Base-by-base conservation (phyloP, 2,888 invertebrate species). In the Zele albiditarsus region DNA sequence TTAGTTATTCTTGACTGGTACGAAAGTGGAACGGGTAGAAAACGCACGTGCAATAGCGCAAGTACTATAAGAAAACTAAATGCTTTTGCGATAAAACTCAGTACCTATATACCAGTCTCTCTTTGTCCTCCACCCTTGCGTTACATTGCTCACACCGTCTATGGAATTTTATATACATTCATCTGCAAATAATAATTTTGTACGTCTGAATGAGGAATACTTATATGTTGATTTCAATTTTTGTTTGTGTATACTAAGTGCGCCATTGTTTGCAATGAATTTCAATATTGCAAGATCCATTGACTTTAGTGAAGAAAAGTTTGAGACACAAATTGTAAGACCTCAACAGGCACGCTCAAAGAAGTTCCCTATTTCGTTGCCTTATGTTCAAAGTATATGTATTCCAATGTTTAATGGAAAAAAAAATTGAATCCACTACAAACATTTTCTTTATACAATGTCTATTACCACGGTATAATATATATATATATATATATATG, bases 1-100 rank as follows among this genome's bases (percentile, higher is more conserved):
- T 79, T 77, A 78, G 75, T 79, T 77, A 78, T 80, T 77, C 75
- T 73, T 74, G 63, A 71, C 77, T 73, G 73, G 75, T 76, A 70
- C 67, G 66, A 76, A 42, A 76, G 74, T 57, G 28, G 63, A 77
- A 77, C 74, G 71, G 46, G 67, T n/a, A 62, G 49, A 62, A 66
- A 73, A 73, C 49, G 73, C 38, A 63, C 75, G 72, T 73, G 71
- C 67, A 70, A 46, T 69, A 49, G 46, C 58, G 31, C 49, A 65
- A 74, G 63, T 42, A 71, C 8, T 62, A 62, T 28, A 62, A 58
- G 66, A 42, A 38, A 68, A 65, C 53, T 62, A 67, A 57, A 60
- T 46, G 46, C 38, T 14, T 66, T 42, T 33, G 60, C 65, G 65
- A 65, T 74, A 70, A 57, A 65, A 28, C 65, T 65, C 57, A 16